phyloP scores from a whole-genome alignment of 2,113 vertebrate species.

The Cryptomyrus ogoouensis region DNA sequence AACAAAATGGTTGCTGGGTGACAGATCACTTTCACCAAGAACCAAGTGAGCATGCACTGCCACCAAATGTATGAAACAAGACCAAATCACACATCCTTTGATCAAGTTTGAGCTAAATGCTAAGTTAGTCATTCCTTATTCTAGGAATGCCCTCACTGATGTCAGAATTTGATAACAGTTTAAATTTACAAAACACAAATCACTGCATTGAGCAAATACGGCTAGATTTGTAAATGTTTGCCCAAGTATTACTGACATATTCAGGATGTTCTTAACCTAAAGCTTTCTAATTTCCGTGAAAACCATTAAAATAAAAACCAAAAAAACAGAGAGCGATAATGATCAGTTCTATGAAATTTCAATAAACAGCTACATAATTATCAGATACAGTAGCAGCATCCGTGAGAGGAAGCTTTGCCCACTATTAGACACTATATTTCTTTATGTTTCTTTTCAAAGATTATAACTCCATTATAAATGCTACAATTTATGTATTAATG shows the following conservation, averaged over 20 bases:
- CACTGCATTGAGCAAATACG: background rate
- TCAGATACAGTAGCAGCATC: conserved; percentile 15
- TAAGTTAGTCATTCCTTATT: background rate
- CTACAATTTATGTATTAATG: background rate
- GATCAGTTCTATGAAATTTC: conserved; percentile 40
- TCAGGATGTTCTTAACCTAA: conserved; percentile 14
- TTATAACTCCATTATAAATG: background rate
- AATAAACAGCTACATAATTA: conserved; percentile 22
- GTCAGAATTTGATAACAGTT: background rate
- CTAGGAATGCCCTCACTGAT: background rate
- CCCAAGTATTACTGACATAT: background rate
- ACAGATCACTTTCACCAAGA: conserved; percentile 55
- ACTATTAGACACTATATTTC: conserved; percentile 14
- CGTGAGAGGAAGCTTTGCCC: conserved; percentile 23
- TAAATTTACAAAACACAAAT: background rate
- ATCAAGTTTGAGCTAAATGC: conserved; percentile 14
- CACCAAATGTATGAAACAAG: conserved; percentile 41
- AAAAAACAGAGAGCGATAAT: conserved; percentile 41
- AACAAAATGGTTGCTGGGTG: conserved; percentile 67
- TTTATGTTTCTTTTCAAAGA: background rate
- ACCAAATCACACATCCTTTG: conserved; percentile 31
- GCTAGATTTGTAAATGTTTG: background rate
- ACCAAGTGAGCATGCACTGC: conserved; percentile 38
- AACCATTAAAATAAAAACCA: conserved; percentile 14
- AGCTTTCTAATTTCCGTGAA: conserved; percentile 31